Conservation (phyloP, 2,113 vertebrate genomes). For the Callocephalon fimbriatum region DNA sequence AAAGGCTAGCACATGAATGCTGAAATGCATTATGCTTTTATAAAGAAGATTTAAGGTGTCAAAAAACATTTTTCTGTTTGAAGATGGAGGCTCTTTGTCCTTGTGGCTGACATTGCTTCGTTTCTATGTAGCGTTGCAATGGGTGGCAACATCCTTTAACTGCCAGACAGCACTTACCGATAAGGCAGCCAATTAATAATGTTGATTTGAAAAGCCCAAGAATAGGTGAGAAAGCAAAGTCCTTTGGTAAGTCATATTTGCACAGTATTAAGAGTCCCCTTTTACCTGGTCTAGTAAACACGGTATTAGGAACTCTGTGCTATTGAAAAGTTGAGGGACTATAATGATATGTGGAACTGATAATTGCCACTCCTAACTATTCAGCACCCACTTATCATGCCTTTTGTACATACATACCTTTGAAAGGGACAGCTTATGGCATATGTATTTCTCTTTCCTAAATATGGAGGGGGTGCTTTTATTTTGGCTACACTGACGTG, state of each 20-base stretch:
- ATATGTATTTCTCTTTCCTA: background rate
- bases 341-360: conserved; percentile 6
- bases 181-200: conserved; percentile 75
- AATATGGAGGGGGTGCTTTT: background rate
- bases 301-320: background rate
- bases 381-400: conserved; percentile 33
- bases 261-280: conserved; percentile 64
- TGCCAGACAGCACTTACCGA: conserved; percentile 74
- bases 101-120: conserved; percentile 63
- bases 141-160: conserved; percentile 79
- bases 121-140: conserved; percentile 76
- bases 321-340: conserved; percentile 21
- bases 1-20: background rate
- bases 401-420: conserved; percentile 46
- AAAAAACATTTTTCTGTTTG: conserved; percentile 31
- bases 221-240: conserved; percentile 76
- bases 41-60: conserved; percentile 34
- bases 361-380: conserved; percentile 37
- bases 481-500: background rate
- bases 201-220: conserved; percentile 65
- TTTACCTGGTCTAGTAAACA: conserved; percentile 68
- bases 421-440: background rate
- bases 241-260: conserved; percentile 72
- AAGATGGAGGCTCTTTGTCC: conserved; percentile 68
- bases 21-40: background rate